phyloP scores from a whole-genome alignment of 2,888 invertebrate species.

The Nemapogon koenigi region DNA sequence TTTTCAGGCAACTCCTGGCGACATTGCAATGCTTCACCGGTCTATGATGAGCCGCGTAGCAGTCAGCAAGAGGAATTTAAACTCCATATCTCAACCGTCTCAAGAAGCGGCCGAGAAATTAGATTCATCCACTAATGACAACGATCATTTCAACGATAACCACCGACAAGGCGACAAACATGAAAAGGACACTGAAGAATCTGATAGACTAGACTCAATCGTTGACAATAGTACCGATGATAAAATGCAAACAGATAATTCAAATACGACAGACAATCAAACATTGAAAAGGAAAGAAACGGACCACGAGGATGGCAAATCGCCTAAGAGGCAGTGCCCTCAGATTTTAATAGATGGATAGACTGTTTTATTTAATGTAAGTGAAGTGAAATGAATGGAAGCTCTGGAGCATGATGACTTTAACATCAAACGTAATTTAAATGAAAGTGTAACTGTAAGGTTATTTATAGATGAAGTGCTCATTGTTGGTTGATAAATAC shows the following conservation, averaged over 20 bases:
- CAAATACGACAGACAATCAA: slow-evolving; percentile 28
- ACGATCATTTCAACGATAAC: not conserved
- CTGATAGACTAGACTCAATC: slow-evolving; percentile 20
- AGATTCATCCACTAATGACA: slow-evolving; percentile 1
- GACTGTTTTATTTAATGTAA: not conserved
- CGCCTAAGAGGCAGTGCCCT: slow-evolving; percentile 54
- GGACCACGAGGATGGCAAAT: slow-evolving; percentile 30
- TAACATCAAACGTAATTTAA: no score
- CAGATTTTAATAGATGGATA: slow-evolving; percentile 40
- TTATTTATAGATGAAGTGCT: no score
- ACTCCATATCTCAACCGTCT: not conserved
- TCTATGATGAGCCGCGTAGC: not conserved
- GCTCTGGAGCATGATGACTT: no score
- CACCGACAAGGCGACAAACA: slow-evolving; percentile 9
- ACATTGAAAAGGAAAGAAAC: slow-evolving; percentile 45
- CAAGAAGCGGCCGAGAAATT: not conserved
- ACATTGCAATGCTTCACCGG: not conserved
- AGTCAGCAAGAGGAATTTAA: not conserved
- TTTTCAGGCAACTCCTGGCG: not conserved
- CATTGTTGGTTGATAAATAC: no score
- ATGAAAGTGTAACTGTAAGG: no score
- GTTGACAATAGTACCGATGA: slow-evolving; percentile 1
- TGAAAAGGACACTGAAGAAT: slow-evolving; percentile 31
- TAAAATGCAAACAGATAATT: slow-evolving; percentile 20
- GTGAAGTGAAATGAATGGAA: not conserved